Evolutionary conservation across 1,140 invertebrate genomes (phyloP).

Genomic region (Drosophila paulistorum): DNA sequence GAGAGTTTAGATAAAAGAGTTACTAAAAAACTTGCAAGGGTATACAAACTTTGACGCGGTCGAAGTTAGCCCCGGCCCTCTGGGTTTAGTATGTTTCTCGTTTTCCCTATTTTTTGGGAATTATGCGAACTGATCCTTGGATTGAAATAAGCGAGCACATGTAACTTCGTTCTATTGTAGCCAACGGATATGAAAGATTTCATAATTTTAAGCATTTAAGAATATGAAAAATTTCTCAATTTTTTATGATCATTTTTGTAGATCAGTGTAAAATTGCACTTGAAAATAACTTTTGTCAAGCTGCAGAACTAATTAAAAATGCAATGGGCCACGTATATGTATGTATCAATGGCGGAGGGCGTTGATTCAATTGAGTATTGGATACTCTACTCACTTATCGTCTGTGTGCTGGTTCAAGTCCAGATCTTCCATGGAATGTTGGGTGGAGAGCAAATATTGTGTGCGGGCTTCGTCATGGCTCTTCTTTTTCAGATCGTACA

Average conservation of each 20-base stretch:
- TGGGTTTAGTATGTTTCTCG: too few species aligned
- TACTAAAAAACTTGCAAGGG: too few species aligned
- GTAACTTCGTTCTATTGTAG: too few species aligned
- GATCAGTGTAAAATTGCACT: slow-evolving; percentile 40
- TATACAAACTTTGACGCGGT: too few species aligned
- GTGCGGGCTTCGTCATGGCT: slow-evolving; percentile 92
- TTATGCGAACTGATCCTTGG: too few species aligned
- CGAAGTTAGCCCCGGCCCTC: too few species aligned
- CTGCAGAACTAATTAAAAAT: slow-evolving; percentile 64
- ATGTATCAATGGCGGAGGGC: background rate
- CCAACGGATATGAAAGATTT: too few species aligned
- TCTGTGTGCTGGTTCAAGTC: slow-evolving; percentile 24
- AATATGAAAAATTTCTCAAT: too few species aligned
- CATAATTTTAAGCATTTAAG: too few species aligned
- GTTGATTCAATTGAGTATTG: slow-evolving; percentile 50
- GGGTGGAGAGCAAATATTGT: slow-evolving; percentile 74
- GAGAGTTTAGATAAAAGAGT: too few species aligned
- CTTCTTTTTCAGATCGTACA: slow-evolving; percentile 92
- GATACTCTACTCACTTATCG: slow-evolving; percentile 59
- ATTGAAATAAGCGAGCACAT: too few species aligned
- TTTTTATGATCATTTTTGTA: background rate
- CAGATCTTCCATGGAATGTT: slow-evolving; percentile 39
- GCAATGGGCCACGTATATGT: background rate
- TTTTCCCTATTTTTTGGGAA: too few species aligned
- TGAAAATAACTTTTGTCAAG: slow-evolving; percentile 11